Evolutionary conservation across 2,113 vertebrate genomes (phyloP), one percentile per base, ranked within the genome.

Genomic region (Anguilla rostrata): DNA sequence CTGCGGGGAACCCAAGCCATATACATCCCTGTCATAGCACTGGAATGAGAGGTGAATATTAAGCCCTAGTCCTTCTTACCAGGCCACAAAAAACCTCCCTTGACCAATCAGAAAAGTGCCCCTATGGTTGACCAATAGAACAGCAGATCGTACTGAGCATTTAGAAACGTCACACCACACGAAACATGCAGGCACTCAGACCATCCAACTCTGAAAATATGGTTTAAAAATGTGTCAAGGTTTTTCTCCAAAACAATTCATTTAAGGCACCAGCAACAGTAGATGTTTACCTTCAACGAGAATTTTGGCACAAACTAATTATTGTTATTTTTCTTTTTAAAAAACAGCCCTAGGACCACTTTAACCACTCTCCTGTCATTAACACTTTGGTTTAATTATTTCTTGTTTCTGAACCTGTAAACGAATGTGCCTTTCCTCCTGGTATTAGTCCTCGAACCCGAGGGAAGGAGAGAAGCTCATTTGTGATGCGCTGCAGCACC

Each of bases 401-500:
- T 89, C 94, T 91, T 93, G 94, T 95, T 95, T 56, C 41, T 71
- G 22, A 95, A 94, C 95, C 95, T 92, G 94, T 92, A 96, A 95
- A 95, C 93, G 93, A 95, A 95, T 93, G 93, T 92, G 92, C 94
- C 94, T 94, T 95, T 95, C 92, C 86, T 12, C 91, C 93, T 94
- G 90, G 93, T 94, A 96, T 94, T 96, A 95, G 93, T 90, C 92
- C 92, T 92, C 94, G 94, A 94, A 96, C 95, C 95, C 97, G 95
- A 95, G 94, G 95, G 94, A 93, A 89, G 90, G 93, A 95, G 96
- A 96, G 96, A 96, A 96, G 95, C 95, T 95, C 93, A 96, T 96
- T 96, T 94, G 90, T 90, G 88, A 94, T 89, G 91, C 94, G 90
- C 95, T 95, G 96, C 91, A 94, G 91, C 89, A 93, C 49, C 93